phyloP scores from a whole-genome alignment of 2,888 invertebrate species.

The Sympetrum striolatum region DNA sequence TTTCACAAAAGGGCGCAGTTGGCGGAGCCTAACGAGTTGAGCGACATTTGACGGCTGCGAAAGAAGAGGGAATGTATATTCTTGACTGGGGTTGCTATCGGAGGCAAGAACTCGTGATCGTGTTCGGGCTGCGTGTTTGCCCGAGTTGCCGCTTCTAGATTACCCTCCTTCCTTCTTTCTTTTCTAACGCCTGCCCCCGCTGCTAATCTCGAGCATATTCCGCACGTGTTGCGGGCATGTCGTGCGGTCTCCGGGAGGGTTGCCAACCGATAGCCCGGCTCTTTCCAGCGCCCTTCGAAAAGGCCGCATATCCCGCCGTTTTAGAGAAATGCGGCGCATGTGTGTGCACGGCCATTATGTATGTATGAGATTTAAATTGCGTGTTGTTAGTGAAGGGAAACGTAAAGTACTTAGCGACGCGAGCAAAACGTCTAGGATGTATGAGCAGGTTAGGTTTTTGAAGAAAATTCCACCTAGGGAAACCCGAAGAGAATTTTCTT shows the following conservation, averaged over 20 bases:
- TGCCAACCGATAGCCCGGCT: too few relatives aligned
- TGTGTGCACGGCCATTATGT: too few relatives aligned
- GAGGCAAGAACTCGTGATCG: background rate
- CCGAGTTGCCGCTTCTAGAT: background rate
- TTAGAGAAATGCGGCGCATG: too few relatives aligned
- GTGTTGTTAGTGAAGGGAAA: too few relatives aligned
- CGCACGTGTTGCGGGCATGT: background rate
- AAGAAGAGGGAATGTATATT: background rate
- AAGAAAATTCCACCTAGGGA: too few relatives aligned
- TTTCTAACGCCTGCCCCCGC: background rate
- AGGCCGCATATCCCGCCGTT: too few relatives aligned
- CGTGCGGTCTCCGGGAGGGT: background rate
- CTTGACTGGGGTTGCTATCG: background rate
- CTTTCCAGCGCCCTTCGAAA: too few relatives aligned
- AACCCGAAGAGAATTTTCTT: too few relatives aligned
- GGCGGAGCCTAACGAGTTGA: background rate
- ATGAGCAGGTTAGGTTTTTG: too few relatives aligned
- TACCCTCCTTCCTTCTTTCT: background rate
- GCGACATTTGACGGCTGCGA: conserved; percentile 1
- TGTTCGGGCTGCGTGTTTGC: background rate
- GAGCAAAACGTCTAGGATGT: too few relatives aligned
- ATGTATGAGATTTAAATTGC: too few relatives aligned
- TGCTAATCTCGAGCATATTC: background rate
- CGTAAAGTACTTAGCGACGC: too few relatives aligned
- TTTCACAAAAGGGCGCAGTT: background rate